These are phyloP conservation scores for Ceyx cyanopectus DNA, from an alignment of 2,113 vertebrate species.

Conservation along the genomic window DNA sequence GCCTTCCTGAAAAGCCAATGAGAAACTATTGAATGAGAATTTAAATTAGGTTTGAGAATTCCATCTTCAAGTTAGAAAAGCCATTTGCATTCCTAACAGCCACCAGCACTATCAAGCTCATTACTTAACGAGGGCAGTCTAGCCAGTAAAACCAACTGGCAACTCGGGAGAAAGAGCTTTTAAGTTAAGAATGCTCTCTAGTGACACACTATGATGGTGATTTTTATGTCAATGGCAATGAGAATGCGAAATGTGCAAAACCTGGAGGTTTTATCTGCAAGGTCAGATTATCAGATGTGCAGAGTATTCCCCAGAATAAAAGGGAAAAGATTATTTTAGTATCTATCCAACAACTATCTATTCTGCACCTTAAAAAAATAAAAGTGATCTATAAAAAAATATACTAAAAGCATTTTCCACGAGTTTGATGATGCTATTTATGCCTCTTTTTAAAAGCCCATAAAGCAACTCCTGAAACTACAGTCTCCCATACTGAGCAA, in stretches of 20 bases:
- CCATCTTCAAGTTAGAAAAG: neutral
- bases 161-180: neutral
- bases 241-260: neutral
- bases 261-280: neutral
- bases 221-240: neutral
- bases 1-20: neutral
- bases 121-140: conserved; percentile 2
- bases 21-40: neutral
- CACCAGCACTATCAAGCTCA: conserved; percentile 10
- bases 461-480: conserved; percentile 48
- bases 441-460: conserved; percentile 44
- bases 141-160: conserved; percentile 21
- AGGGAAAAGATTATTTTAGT: conserved; percentile 1
- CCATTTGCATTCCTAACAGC: conserved; percentile 10
- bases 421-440: conserved; percentile 25
- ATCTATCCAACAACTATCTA: conserved; percentile 3
- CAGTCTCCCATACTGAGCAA: conserved; percentile 20
- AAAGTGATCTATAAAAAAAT: conserved; percentile 32
- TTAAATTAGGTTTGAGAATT: conserved; percentile 34
- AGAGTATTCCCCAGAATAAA: neutral
- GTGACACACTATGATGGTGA: neutral
- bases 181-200: conserved; percentile 25
- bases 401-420: conserved; percentile 32
- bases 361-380: conserved; percentile 54
- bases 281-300: neutral